These are phyloP conservation scores for Felis catus DNA, from an alignment of 2,113 vertebrate species.

Conservation along the genomic window DNA sequence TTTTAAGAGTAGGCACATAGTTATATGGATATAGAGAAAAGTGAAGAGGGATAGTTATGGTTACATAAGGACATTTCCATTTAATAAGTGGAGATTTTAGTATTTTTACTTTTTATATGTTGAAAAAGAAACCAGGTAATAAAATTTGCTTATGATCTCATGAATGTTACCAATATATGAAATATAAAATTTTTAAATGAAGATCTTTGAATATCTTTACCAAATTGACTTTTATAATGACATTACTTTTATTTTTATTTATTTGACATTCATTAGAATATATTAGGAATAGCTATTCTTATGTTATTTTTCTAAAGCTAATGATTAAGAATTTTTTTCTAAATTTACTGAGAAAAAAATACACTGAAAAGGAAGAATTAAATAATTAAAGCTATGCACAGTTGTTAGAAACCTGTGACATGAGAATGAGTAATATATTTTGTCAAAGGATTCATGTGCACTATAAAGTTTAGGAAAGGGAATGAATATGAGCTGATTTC, in stretches of 20 bases:
- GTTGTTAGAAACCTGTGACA: neutral
- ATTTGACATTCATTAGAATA: slow-evolving; percentile 20
- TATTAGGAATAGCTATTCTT: neutral
- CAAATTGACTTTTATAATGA: slow-evolving; percentile 7
- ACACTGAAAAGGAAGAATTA: neutral
- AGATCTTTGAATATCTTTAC: neutral
- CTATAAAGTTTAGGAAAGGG: neutral
- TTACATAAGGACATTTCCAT: neutral
- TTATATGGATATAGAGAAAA: neutral
- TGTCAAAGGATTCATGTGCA: neutral
- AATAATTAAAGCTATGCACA: neutral
- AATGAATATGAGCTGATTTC: neutral
- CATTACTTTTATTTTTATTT: slow-evolving; percentile 38
- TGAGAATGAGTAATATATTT: neutral
- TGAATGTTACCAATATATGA: slow-evolving; percentile 24
- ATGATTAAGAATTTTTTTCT: slow-evolving; percentile 1
- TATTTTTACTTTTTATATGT: neutral
- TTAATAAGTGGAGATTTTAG: neutral
- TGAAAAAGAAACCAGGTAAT: slow-evolving; percentile 16
- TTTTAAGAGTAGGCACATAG: neutral
- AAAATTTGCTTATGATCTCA: neutral
- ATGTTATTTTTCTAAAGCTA: neutral
- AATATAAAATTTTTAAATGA: slow-evolving; percentile 19
- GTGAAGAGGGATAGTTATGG: neutral
- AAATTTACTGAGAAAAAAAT: neutral